phyloP scores from a whole-genome alignment of 1,140 invertebrate genomes.

The Olivierus martensii region DNA sequence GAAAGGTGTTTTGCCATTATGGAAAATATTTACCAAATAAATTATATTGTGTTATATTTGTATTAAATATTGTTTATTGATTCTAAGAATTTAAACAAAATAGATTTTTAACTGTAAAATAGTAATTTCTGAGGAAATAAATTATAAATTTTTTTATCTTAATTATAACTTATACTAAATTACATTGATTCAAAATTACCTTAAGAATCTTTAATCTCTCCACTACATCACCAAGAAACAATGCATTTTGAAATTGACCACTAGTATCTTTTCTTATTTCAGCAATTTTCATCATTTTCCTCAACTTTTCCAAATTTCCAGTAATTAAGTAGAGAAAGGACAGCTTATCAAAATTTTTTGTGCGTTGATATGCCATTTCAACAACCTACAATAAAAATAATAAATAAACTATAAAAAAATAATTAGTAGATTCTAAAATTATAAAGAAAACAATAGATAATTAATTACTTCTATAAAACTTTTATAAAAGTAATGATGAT shows the following conservation, averaged over 20 bases:
- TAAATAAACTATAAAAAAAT: background rate
- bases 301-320: conserved; percentile 93
- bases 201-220: conserved; percentile 86
- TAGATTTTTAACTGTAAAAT: no score
- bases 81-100: no score
- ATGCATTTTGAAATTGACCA: conserved; percentile 88
- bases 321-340: conserved; percentile 97
- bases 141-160: no score
- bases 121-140: no score
- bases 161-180: background rate
- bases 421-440: no score
- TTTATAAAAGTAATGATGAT: no score
- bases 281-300: conserved; percentile 98
- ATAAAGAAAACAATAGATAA: no score
- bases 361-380: conserved; percentile 98
- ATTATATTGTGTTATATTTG: no score
- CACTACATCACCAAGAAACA: conserved; percentile 78
- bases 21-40: no score
- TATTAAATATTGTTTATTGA: no score
- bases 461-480: no score
- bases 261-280: conserved; percentile 91
- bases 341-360: conserved; percentile 98
- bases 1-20: no score
- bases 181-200: conserved; percentile 31
- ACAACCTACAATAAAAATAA: conserved; percentile 41